These are phyloP conservation scores for Tamias sibiricus DNA, from an alignment of 2,113 vertebrate genomes.

Conservation along the genomic window DNA sequence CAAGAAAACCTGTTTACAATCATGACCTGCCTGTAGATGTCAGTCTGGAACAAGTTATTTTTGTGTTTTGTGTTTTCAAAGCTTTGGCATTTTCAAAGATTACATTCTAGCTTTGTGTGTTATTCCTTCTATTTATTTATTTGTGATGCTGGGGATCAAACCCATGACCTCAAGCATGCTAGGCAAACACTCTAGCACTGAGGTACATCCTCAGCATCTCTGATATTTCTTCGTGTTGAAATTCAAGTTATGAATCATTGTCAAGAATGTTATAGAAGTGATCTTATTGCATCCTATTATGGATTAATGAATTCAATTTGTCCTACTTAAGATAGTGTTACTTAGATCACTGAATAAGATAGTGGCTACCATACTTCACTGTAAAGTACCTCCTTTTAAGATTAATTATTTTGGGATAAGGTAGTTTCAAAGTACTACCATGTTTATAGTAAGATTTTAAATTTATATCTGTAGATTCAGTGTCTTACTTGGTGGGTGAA, in stretches of 20 bases:
- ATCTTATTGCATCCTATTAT: not conserved
- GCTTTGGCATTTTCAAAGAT: not conserved
- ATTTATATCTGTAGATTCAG: not conserved
- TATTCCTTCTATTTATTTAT: not conserved
- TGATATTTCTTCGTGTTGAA: not conserved
- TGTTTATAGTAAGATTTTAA: not conserved
- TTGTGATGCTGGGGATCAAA: not conserved
- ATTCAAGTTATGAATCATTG: not conserved
- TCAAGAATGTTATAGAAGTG: not conserved
- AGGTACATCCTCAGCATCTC: not conserved
- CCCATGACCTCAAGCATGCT: not conserved
- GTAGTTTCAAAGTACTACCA: constrained; percentile 19
- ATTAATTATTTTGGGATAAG: constrained; percentile 22
- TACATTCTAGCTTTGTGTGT: not conserved
- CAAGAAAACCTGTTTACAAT: not conserved
- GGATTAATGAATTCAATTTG: constrained; percentile 3
- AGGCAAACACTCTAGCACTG: not conserved
- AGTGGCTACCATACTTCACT: not conserved
- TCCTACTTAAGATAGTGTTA: not conserved
- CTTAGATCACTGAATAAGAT: not conserved
- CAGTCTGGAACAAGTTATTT: not conserved
- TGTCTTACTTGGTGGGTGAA: not conserved
- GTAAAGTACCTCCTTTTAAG: not conserved
- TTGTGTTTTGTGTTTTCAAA: not conserved
- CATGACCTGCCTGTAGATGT: not conserved